These are phyloP conservation scores for Otus sunia DNA, from an alignment of 2,113 vertebrate genomes.

Conservation along the genomic window DNA sequence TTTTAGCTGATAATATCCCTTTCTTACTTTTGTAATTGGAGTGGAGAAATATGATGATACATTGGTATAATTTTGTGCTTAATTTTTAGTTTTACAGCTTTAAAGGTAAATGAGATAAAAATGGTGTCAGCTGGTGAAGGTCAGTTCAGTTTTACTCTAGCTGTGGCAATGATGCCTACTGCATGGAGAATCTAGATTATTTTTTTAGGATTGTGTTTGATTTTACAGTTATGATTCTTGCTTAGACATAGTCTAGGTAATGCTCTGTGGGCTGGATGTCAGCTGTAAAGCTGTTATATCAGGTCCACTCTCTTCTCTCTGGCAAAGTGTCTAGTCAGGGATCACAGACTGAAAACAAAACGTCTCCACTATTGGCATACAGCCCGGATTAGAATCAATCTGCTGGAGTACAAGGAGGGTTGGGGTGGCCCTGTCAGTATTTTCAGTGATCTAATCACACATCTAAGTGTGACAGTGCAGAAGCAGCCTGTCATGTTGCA, in stretches of 20 bases:
- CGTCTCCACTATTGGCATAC: accelerated
- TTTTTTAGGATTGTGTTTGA: neutral
- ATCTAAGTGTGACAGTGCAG: neutral
- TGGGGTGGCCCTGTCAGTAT: neutral
- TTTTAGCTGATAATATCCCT: neutral
- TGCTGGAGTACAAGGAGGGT: neutral
- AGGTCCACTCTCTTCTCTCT: neutral
- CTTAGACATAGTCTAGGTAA: neutral
- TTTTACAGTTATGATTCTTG: neutral
- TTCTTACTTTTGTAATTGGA: neutral
- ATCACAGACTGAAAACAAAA: neutral
- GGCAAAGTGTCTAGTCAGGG: neutral
- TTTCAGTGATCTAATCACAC: accelerated
- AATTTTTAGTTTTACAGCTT: neutral
- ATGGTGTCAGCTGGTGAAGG: neutral
- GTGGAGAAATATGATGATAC: neutral
- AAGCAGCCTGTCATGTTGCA: accelerated
- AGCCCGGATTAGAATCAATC: neutral
- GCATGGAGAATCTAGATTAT: neutral
- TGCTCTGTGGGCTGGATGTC: neutral
- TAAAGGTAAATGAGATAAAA: neutral
- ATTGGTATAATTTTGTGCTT: neutral
- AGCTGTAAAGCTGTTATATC: neutral
- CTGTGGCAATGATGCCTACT: accelerated
- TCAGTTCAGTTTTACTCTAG: neutral